Evolutionary conservation across 1,140 invertebrate species (phyloP).

Genomic region (Drosophila pandora): DNA sequence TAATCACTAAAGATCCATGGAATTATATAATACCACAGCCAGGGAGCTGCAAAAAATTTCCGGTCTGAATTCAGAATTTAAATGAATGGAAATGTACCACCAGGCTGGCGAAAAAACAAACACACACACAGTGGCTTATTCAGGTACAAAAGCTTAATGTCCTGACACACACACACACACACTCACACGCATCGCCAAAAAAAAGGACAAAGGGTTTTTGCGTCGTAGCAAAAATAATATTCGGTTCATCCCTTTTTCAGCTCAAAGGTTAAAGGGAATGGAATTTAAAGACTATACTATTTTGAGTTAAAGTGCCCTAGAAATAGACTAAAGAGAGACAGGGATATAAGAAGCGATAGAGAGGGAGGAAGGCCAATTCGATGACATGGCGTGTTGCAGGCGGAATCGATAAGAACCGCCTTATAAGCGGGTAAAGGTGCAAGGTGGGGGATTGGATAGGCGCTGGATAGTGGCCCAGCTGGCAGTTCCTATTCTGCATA

Average conservation of each 20-base stretch:
- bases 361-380: constrained; percentile 21
- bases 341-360: constrained; percentile 2
- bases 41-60: constrained; percentile 10
- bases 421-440: constrained; percentile 15
- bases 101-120: constrained; percentile 19
- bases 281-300: constrained; percentile 46
- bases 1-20: constrained; percentile 20
- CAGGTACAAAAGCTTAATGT: constrained; percentile 54
- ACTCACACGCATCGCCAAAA: background rate
- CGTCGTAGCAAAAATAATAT: constrained; percentile 66
- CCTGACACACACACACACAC: background rate
- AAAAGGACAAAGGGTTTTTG: constrained; percentile 69
- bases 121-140: constrained; percentile 17
- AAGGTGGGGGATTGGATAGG: background rate
- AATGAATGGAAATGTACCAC: constrained; percentile 75
- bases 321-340: constrained; percentile 14
- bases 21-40: constrained; percentile 28
- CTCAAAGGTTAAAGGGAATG: constrained; percentile 7
- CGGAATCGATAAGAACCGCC: constrained; percentile 60
- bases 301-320: constrained; percentile 35
- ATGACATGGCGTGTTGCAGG: constrained; percentile 58
- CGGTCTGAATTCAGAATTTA: constrained; percentile 62
- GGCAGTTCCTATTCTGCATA: constrained; percentile 56
- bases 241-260: constrained; percentile 42
- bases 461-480: constrained; percentile 13